A percentile compares a stretch with the other conserved stretches of the same genome.
Evolutionary conservation across 2,113 vertebrate species (phyloP).

Genomic region (Urocitellus parryii): DNA sequence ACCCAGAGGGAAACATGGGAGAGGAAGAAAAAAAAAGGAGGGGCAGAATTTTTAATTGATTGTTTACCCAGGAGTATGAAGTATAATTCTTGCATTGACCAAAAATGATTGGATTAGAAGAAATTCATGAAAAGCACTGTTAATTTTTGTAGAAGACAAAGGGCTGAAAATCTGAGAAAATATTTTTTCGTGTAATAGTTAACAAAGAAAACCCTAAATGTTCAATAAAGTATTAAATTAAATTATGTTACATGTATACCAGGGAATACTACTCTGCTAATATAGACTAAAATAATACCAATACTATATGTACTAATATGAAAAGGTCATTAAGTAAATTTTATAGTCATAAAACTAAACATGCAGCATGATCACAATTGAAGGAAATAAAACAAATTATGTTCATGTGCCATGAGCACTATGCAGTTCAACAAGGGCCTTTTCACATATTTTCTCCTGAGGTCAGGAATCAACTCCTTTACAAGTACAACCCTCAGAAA

Average conservation of each 20-base stretch:
- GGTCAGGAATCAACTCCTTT: slow-evolving; percentile 88
- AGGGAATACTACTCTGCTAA: neutral
- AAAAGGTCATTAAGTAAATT: neutral
- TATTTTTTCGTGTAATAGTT: neutral
- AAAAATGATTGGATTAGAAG: neutral
- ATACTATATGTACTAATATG: neutral
- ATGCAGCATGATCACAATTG: neutral
- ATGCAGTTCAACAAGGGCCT: neutral
- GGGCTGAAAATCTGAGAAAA: neutral
- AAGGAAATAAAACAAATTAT: neutral
- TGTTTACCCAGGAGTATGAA: neutral
- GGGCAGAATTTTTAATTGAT: neutral
- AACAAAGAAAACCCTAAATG: neutral
- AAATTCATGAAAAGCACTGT: neutral
- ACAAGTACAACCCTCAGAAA: slow-evolving; percentile 94
- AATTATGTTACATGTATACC: neutral
- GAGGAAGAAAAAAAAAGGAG: neutral
- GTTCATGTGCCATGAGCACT: neutral
- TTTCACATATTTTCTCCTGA: neutral
- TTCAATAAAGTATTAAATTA: neutral
- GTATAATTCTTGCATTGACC: neutral
- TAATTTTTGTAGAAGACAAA: neutral
- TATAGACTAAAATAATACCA: neutral
- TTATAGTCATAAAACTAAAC: neutral
- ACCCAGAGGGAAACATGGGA: neutral